A percentile compares a stretch with the other conserved stretches of the same genome.
These are phyloP conservation scores for Eleginops maclovinus DNA, from an alignment of 2,113 vertebrate genomes.

Conservation along the genomic window DNA sequence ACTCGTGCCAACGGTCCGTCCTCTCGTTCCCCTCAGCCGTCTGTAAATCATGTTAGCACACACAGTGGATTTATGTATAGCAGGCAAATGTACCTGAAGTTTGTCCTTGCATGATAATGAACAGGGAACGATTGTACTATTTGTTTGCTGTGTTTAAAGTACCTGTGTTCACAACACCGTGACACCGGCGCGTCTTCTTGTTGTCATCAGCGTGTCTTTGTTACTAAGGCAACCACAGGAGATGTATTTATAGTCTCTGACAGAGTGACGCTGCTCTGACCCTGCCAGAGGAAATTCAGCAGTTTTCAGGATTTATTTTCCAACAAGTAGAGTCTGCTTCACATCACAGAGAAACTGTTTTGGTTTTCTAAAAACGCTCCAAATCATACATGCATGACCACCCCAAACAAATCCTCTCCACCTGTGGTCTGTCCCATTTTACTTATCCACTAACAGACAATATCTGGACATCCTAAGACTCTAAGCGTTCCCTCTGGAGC, in stretches of 20 bases:
- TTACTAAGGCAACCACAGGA: conserved; percentile 16
- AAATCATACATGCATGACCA: not conserved
- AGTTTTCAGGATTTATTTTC: not conserved
- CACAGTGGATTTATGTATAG: not conserved
- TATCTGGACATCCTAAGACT: conserved; percentile 5
- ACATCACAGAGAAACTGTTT: not conserved
- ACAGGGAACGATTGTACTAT: not conserved
- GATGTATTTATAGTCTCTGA: conserved; percentile 13
- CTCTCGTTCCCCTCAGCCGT: not conserved
- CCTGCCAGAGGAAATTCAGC: not conserved
- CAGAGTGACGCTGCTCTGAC: not conserved
- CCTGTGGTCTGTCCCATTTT: not conserved
- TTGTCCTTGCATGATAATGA: not conserved
- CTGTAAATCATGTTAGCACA: not conserved
- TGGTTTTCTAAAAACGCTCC: not conserved
- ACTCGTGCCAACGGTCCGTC: not conserved
- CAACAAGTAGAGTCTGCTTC: not conserved
- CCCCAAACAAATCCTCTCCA: not conserved
- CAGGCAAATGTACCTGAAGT: not conserved
- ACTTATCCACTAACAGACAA: not conserved
- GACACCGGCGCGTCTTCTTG: not conserved
- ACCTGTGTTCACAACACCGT: conserved; percentile 1
- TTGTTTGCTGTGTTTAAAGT: not conserved
- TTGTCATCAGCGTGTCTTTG: conserved; percentile 20
- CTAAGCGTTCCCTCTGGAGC: not conserved